Percentiles rank a stretch among this genome's conserved stretches.
phyloP scores from a whole-genome alignment of 2,888 invertebrate genomes.

The Brachyopa scutellaris region DNA sequence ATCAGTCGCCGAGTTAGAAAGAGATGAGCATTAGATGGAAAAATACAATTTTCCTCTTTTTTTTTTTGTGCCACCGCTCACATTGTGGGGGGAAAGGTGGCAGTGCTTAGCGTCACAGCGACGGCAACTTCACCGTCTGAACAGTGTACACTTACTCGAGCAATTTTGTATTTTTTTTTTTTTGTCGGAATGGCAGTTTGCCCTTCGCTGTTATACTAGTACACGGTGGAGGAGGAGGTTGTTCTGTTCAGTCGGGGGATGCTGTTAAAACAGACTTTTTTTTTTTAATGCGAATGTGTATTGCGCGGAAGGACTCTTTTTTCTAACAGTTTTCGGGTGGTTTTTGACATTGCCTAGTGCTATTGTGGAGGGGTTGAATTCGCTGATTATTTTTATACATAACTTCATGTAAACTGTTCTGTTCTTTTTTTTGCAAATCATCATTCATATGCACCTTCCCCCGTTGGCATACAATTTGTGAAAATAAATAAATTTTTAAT shows the following conservation, averaged over 20 bases:
- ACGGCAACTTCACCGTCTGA: constrained; percentile 58
- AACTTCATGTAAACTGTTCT: constrained; percentile 7
- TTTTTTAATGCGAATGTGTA: constrained; percentile 26
- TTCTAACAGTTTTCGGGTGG: constrained; percentile 37
- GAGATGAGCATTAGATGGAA: constrained; percentile 81
- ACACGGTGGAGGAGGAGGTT: neutral
- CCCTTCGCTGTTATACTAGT: constrained; percentile 33
- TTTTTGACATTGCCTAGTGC: constrained; percentile 42
- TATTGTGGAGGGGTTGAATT: constrained; percentile 18
- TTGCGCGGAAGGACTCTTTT: constrained; percentile 35
- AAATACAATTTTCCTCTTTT: constrained; percentile 57
- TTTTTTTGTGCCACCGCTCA: constrained; percentile 10
- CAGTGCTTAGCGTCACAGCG: constrained; percentile 47
- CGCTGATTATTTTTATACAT: constrained; percentile 41
- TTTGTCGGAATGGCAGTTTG: constrained; percentile 19
- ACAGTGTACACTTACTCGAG: constrained; percentile 43
- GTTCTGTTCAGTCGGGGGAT: neutral
- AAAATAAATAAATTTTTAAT: constrained; percentile 6
- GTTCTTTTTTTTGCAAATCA: neutral
- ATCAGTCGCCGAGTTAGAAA: constrained; percentile 81
- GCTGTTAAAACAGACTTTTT: constrained; percentile 41
- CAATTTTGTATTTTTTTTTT: constrained; percentile 23
- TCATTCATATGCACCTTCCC: constrained; percentile 13
- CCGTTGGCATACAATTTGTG: constrained; percentile 2
- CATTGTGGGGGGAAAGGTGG: constrained; percentile 14